Base-by-base conservation (phyloP, 23 tunicate genomes). In the Corella eumyota region DNA sequence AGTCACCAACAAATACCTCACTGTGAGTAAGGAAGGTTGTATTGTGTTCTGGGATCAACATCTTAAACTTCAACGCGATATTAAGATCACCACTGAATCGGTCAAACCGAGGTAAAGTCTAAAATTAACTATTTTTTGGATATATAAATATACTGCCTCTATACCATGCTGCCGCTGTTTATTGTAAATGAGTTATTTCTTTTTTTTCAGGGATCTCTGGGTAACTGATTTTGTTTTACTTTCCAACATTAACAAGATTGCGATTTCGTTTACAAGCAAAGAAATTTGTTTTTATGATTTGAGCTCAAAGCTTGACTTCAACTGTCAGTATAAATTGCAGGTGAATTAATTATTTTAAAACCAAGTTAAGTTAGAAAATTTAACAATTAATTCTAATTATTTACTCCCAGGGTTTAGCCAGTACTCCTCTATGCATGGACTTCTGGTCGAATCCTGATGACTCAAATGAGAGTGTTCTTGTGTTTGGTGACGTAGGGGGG, bases 261-360 rank as follows among this genome's bases (percentile, higher is more conserved):
- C 96, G 23, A 88, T 88, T n/a, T 61, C 96, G 0, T 88, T 88
- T 58, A 88, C 96, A 52, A 88, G 88, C 65, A 88, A 88, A 67
- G 96, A 88, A 67, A 88, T 88, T 62, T 81, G 74, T 28, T 74
- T 88, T 49, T 88, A 88, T 62, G 96, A 88, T 35, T 55, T 88
- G 24, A 68, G 83, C 37, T 72, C 96, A 15, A 88, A 88, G 63
- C 74, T 75, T 1, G 96, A 88, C 27, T 88, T 88, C 72, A 88
- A 78, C 57, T 88, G 96, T 40, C 88, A 78, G 47, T 88, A 88
- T 48, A 75, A 75, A 67, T 32, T 88, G 4, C 79, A 79, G 88
- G 88, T 79, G 45, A 47, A 5, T 4, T 11, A n/a, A n/a, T n/a
- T 40, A 9, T 40, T 40, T 40, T 11, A 40, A 11, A 40, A 40